A percentile compares a stretch with the other conserved stretches of the same genome.
Conservation (phyloP, 2,113 vertebrate species). For the Synchiropus splendidus region DNA sequence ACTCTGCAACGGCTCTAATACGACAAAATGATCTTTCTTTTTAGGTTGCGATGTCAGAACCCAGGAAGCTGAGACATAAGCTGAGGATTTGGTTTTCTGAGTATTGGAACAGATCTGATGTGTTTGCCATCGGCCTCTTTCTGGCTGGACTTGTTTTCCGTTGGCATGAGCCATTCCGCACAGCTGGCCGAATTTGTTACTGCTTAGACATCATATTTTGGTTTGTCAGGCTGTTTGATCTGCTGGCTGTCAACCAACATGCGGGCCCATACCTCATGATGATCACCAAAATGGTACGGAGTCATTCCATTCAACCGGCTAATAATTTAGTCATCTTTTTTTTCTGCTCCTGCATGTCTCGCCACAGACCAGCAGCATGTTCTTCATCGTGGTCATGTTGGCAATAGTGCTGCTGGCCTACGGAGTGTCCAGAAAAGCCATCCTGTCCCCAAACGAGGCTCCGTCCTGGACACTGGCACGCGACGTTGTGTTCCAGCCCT, state of each 20-base stretch:
- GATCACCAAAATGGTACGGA: constrained; percentile 93
- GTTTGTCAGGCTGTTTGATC: constrained; percentile 85
- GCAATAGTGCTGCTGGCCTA: constrained; percentile 90
- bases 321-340: too few species aligned
- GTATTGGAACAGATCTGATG: constrained; percentile 93
- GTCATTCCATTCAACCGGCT: neutral
- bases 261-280: constrained; percentile 95
- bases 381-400: constrained; percentile 97
- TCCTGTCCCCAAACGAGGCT: constrained; percentile 80
- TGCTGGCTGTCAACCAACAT: constrained; percentile 91
- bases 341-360: neutral
- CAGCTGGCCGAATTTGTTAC: constrained; percentile 78
- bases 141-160: constrained; percentile 76
- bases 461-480: constrained; percentile 84
- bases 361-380: constrained; percentile 89
- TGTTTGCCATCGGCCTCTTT: constrained; percentile 82
- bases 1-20: neutral
- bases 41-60: constrained; percentile 87
- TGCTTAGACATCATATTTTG: constrained; percentile 96
- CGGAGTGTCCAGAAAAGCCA: constrained; percentile 87
- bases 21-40: neutral
- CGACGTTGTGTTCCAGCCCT: constrained; percentile 89
- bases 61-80: constrained; percentile 82
- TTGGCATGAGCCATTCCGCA: constrained; percentile 66
- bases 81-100: constrained; percentile 91